A percentile compares a stretch with the other conserved stretches of the same genome.
These are phyloP conservation scores for Pinna nobilis DNA, from an alignment of 1,140 invertebrate genomes.

Conservation along the genomic window DNA sequence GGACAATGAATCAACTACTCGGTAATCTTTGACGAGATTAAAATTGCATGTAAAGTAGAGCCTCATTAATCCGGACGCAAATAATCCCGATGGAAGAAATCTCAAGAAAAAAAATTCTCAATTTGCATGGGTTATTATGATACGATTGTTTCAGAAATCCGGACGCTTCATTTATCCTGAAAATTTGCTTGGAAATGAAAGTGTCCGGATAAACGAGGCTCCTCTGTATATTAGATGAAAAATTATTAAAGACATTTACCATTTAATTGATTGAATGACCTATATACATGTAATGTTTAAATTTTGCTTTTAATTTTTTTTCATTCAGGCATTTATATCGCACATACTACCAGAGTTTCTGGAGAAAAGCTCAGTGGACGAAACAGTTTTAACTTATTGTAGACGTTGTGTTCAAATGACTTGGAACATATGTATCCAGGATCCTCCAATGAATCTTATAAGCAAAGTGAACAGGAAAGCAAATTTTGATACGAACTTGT, in stretches of 20 bases:
- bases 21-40: too few species aligned
- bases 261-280: not conserved
- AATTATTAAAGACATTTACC: not conserved
- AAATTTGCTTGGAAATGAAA: not conserved
- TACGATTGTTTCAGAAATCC: not conserved
- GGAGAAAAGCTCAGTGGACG: not conserved
- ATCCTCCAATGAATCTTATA: conserved; percentile 19
- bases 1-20: too few species aligned
- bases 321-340: conserved; percentile 17
- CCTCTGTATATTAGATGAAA: not conserved
- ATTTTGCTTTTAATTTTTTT: too few species aligned
- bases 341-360: conserved; percentile 31
- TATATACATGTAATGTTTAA: not conserved
- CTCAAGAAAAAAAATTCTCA: too few species aligned
- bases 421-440: conserved; percentile 38
- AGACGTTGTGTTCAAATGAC: conserved; percentile 30
- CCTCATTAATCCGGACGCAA: too few species aligned
- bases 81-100: too few species aligned
- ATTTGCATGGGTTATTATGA: too few species aligned
- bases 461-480: conserved; percentile 36
- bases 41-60: too few species aligned
- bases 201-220: not conserved
- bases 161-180: not conserved
- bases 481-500: conserved; percentile 28
- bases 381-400: conserved; percentile 12